Conservation (phyloP, 2,888 invertebrate species). For the Luperina nickerlii region DNA sequence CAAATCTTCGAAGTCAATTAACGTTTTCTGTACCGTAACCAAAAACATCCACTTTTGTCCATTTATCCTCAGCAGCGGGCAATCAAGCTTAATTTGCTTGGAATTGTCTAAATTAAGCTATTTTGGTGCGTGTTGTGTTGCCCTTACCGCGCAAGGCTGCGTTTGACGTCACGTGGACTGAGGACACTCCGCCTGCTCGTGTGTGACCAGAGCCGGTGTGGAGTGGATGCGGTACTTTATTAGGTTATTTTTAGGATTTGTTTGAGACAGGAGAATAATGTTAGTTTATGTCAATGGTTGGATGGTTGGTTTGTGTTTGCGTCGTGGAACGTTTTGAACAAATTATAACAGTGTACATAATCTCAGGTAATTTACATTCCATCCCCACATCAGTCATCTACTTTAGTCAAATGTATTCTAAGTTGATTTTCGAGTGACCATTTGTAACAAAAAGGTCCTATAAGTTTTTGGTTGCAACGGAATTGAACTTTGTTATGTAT, state of each 20-base stretch:
- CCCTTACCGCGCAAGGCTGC: constrained; percentile 74
- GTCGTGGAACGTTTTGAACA: background rate
- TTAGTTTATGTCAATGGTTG: background rate
- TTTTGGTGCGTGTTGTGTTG: constrained; percentile 76
- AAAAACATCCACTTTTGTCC: constrained; percentile 13
- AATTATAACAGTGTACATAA: background rate
- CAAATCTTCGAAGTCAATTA: background rate
- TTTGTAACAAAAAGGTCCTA: background rate
- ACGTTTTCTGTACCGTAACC: background rate
- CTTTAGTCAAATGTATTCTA: background rate
- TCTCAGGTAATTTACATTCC: background rate
- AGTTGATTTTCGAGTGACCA: background rate
- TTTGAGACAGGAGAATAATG: background rate
- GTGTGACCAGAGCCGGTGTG: constrained; percentile 20
- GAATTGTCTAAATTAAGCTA: constrained; percentile 79
- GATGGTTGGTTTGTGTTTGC: background rate
- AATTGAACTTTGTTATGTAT: background rate
- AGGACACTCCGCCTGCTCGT: constrained; percentile 56
- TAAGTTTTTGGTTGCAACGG: background rate
- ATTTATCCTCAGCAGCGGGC: constrained; percentile 35
- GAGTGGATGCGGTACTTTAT: constrained; percentile 67
- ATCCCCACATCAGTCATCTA: background rate
- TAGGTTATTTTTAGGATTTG: background rate
- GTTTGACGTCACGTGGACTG: constrained; percentile 74
- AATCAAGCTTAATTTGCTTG: constrained; percentile 71